These are phyloP conservation scores for Terrapene triunguis DNA, from an alignment of 2,113 vertebrate genomes.

Conservation along the genomic window DNA sequence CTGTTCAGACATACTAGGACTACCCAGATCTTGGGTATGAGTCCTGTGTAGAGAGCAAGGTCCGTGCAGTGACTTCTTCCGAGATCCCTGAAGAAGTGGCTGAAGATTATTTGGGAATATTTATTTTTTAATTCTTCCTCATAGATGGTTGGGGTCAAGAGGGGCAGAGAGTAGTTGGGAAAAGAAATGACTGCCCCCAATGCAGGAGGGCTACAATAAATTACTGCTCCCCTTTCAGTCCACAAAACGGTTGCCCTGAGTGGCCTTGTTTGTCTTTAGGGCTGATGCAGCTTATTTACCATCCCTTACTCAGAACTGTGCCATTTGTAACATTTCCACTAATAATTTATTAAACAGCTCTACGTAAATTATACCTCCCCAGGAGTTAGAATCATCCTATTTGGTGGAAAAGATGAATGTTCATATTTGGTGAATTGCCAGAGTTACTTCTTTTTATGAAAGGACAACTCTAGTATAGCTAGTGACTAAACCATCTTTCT, in stretches of 20 bases:
- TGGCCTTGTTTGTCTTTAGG: not conserved
- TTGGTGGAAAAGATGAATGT: conserved; percentile 43
- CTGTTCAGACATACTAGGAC: not conserved
- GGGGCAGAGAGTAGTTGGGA: not conserved
- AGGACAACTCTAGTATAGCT: not conserved
- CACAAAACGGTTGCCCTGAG: not conserved
- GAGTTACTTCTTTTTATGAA: not conserved
- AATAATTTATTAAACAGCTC: conserved; percentile 46
- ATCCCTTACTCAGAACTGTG: not conserved
- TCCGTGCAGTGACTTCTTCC: too few relatives aligned
- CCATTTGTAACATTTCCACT: not conserved
- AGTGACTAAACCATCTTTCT: not conserved
- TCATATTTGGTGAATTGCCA: conserved; percentile 33
- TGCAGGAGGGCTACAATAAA: not conserved
- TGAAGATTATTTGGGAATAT: not conserved
- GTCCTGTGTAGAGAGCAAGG: not conserved
- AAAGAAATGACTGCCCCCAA: not conserved
- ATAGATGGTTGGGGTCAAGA: not conserved
- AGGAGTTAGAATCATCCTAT: conserved; percentile 64
- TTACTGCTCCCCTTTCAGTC: not conserved
- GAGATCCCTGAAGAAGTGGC: not conserved
- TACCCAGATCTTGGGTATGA: not conserved
- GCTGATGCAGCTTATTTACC: not conserved
- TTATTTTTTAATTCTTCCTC: not conserved
- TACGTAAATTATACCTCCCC: conserved; percentile 50